Evolutionary conservation across 2,113 vertebrate species (phyloP), one percentile per base, ranked within the genome.

Genomic region (Tangachromis dhanisi): DNA sequence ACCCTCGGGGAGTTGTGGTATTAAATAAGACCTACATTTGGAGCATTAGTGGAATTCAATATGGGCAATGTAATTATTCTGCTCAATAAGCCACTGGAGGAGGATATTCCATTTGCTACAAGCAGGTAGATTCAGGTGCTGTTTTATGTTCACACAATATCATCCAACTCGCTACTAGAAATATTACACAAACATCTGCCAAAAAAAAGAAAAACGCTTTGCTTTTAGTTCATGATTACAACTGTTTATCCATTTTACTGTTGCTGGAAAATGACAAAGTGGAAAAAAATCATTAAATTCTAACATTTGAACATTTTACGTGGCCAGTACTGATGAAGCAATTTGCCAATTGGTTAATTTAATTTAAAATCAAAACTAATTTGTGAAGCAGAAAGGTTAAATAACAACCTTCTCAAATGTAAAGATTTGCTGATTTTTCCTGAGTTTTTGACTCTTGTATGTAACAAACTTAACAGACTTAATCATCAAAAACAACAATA

Each of bases 31-130:
- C 88, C 95, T 93, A 95, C 93, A 94, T 95, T 95, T 95, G 93
- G 92, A 93, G 91, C 95, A 95, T 96, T 95, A 96, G 95, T 93
- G 94, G 94, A 95, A 96, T 95, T 95, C 95, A 95, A 96, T 96
- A 95, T 95, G 93, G 95, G 95, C 93, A 95, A 96, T 95, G 94
- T 95, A 96, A 96, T 96, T 96, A 96, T 95, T 95, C 93, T 95
- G 93, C 95, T 95, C 95, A 96, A 96, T 96, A 96, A 96, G 94
- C 95, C 94, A 95, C 94, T 93, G 93, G 95, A 96, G 95, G 93
- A 96, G 89, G 92, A 95, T 95, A 96, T 95, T 94, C 94, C 93
- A 94, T 95, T 95, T 95, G 92, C 91, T 92, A 91, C 90, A 88
- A 79, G 93, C 90, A 93, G 93, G 91, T 93, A 88, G 79, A 90